These are phyloP conservation scores for Cyanoderma ruficeps DNA, from an alignment of 2,113 vertebrate species.

Conservation along the genomic window DNA sequence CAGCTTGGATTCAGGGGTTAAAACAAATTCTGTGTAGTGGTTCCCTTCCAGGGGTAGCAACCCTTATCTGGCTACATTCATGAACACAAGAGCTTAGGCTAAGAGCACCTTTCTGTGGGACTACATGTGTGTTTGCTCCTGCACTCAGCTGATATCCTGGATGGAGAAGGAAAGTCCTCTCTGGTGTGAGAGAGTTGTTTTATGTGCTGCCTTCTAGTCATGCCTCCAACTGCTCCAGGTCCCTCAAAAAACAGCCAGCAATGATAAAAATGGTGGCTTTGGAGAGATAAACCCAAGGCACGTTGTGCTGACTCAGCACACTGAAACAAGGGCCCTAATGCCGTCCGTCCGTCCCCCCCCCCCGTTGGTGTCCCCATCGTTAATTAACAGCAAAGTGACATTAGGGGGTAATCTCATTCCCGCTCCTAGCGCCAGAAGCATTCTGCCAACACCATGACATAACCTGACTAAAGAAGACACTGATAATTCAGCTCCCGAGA, in stretches of 20 bases:
- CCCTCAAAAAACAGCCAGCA: neutral
- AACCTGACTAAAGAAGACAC: neutral
- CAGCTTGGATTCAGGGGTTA: neutral
- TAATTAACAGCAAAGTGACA: neutral
- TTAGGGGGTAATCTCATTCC: neutral
- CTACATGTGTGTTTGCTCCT: rapidly evolving
- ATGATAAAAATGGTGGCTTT: neutral
- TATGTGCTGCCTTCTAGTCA: neutral
- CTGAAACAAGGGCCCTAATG: neutral
- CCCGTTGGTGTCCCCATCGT: neutral
- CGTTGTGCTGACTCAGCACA: neutral
- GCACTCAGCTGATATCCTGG: neutral
- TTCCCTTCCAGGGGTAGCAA: neutral
- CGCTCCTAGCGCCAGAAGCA: neutral
- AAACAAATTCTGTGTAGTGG: neutral
- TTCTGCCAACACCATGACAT: neutral
- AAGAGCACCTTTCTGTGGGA: neutral
- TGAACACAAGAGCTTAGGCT: neutral
- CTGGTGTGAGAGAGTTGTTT: neutral
- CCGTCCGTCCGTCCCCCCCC: no score
- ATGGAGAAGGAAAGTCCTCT: neutral
- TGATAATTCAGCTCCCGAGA: neutral
- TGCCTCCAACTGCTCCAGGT: neutral
- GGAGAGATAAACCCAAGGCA: neutral
- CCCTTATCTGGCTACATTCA: rapidly evolving